Conservation (phyloP, 2,113 vertebrate genomes). For the Hemiscyllium ocellatum region DNA sequence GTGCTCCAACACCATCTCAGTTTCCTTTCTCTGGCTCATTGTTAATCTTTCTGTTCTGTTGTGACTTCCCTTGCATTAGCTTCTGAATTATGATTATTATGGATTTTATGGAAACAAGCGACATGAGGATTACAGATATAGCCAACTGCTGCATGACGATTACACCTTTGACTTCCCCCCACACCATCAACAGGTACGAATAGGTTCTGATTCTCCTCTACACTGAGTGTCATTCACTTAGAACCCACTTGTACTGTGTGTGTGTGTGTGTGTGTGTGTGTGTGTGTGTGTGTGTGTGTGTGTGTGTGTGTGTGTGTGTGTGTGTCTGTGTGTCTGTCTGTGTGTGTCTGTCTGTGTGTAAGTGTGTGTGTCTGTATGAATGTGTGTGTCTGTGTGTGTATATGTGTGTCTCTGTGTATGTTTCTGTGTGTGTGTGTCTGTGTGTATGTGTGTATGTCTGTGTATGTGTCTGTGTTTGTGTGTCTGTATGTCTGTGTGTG, state of each 20-base stretch:
- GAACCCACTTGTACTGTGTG: no score
- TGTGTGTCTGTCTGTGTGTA: background rate
- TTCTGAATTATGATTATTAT: constrained; percentile 81
- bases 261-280: background rate
- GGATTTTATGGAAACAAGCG: constrained; percentile 62
- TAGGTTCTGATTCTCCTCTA: rapidly evolving
- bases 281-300: background rate
- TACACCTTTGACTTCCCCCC: constrained; percentile 89
- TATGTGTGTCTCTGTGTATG: no score
- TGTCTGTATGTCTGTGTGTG: background rate
- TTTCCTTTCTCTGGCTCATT: background rate
- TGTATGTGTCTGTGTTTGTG: no score
- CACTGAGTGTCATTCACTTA: background rate
- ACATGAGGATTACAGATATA: constrained; percentile 65
- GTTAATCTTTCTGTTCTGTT: background rate
- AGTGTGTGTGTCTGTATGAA: no score
- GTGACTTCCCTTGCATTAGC: constrained; percentile 47
- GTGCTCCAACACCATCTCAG: background rate
- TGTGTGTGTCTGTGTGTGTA: no score
- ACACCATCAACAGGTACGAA: constrained; percentile 73
- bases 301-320: background rate
- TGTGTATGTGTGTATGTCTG: background rate
- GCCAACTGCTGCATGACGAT: constrained; percentile 65
- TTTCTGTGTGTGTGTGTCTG: background rate
- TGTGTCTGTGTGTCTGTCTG: no score